phyloP scores from a whole-genome alignment of 2,888 invertebrate species.

The Agrochola macilenta region DNA sequence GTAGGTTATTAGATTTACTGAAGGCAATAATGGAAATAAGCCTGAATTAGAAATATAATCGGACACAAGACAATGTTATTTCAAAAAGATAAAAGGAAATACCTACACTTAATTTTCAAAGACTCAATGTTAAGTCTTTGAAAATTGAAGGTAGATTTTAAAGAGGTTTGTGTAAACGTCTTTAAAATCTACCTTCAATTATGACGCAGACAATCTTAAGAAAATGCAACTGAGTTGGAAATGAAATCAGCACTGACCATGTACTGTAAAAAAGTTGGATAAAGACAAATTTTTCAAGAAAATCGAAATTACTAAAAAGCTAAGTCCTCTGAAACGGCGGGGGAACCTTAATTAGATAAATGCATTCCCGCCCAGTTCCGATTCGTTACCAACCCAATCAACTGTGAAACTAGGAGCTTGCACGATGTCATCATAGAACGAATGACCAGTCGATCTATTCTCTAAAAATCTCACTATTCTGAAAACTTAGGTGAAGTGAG shows the following conservation, averaged over 20 bases:
- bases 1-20: conserved; percentile 33
- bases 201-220: neutral
- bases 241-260: neutral
- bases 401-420: conserved; percentile 23
- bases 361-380: conserved; percentile 28
- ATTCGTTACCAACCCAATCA: conserved; percentile 34
- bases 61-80: no score
- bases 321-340: neutral
- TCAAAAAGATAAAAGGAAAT: neutral
- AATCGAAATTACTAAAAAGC: conserved; percentile 12
- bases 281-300: neutral
- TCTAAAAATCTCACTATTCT: no score
- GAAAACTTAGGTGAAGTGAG: no score
- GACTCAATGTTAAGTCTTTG: no score
- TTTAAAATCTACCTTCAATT: neutral
- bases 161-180: no score
- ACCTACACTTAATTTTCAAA: neutral
- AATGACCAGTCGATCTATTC: no score
- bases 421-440: no score
- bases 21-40: neutral
- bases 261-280: neutral
- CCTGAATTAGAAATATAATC: conserved; percentile 8
- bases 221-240: neutral
- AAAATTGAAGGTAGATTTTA: no score
- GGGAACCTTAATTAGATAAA: conserved; percentile 27